phyloP scores from a whole-genome alignment of 1,140 invertebrate species.

The Drosophila ananassae region DNA sequence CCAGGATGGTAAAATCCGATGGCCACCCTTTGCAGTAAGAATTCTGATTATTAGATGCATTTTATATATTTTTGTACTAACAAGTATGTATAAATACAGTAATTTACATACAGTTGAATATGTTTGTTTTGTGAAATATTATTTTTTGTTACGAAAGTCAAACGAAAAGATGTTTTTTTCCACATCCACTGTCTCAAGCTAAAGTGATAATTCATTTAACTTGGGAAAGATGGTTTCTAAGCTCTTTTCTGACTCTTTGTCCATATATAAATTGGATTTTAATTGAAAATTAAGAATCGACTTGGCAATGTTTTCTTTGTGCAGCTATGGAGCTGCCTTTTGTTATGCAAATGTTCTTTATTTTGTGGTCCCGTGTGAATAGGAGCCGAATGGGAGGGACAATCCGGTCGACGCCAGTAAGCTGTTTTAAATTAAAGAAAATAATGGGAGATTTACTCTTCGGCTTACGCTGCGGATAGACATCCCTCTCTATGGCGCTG shows the following conservation, averaged over 20 bases:
- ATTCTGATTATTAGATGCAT: not conserved
- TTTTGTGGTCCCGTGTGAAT: constrained; percentile 51
- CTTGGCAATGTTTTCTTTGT: constrained; percentile 79
- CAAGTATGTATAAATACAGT: not conserved
- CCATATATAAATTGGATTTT: constrained; percentile 74
- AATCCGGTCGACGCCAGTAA: constrained; percentile 20
- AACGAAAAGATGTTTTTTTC: not conserved
- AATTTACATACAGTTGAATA: not conserved
- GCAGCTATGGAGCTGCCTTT: constrained; percentile 64
- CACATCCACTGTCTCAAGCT: constrained; percentile 2
- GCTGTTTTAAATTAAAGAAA: constrained; percentile 71
- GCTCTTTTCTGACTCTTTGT: constrained; percentile 51
- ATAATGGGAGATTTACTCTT: constrained; percentile 79
- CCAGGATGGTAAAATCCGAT: not conserved
- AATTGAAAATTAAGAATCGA: constrained; percentile 81
- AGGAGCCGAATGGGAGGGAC: constrained; percentile 7
- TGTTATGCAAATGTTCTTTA: constrained; percentile 72
- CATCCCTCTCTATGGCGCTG: constrained; percentile 17
- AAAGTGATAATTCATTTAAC: constrained; percentile 54
- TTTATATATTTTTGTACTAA: constrained; percentile 2
- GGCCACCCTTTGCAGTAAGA: not conserved
- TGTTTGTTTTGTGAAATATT: not conserved
- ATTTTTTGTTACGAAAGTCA: not conserved
- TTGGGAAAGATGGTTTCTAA: constrained; percentile 18
- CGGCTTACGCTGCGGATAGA: constrained; percentile 66